Percentiles rank a stretch among this genome's conserved stretches.
These are phyloP conservation scores for Scleropages formosus DNA, from an alignment of 2,797 vertebrate species.

Conservation along the genomic window DNA sequence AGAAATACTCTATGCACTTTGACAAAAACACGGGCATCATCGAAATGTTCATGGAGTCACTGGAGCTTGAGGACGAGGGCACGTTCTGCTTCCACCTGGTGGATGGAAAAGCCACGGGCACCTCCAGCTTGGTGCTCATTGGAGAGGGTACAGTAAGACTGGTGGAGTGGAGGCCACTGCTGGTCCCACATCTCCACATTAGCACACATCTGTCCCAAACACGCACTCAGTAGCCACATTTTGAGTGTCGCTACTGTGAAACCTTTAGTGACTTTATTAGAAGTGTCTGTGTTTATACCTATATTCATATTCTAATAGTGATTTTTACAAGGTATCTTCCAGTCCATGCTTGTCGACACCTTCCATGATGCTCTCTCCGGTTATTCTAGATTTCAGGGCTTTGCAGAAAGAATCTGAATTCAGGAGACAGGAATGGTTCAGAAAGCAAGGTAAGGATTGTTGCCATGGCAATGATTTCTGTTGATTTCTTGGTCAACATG, in stretches of 20 bases:
- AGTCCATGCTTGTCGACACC: background rate
- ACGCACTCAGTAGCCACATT: too few relatives aligned
- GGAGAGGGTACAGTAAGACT: conserved; percentile 76
- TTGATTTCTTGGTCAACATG: background rate
- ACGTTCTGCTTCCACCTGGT: conserved; percentile 94
- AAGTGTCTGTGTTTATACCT: too few relatives aligned
- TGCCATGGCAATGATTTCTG: background rate
- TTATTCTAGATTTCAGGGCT: conserved; percentile 82
- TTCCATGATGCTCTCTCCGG: background rate
- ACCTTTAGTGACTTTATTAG: too few relatives aligned
- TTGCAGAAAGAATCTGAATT: conserved; percentile 94
- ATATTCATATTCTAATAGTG: too few relatives aligned
- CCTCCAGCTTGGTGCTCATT: conserved; percentile 92
- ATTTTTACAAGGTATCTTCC: too few relatives aligned
- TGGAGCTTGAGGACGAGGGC: conserved; percentile 90
- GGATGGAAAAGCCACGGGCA: conserved; percentile 91
- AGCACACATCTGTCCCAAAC: too few relatives aligned
- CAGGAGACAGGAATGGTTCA: conserved; percentile 91
- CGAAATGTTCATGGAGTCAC: conserved; percentile 94
- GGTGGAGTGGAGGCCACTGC: too few relatives aligned
- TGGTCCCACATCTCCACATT: too few relatives aligned
- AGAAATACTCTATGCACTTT: conserved; percentile 96
- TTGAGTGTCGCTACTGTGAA: too few relatives aligned
- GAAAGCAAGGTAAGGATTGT: conserved; percentile 85
- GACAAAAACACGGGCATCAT: conserved; percentile 83